A percentile compares a stretch with the other conserved stretches of the same genome.
These are phyloP conservation scores for Drosophila trapezifrons DNA, from an alignment of 1,140 invertebrate genomes.

Conservation along the genomic window DNA sequence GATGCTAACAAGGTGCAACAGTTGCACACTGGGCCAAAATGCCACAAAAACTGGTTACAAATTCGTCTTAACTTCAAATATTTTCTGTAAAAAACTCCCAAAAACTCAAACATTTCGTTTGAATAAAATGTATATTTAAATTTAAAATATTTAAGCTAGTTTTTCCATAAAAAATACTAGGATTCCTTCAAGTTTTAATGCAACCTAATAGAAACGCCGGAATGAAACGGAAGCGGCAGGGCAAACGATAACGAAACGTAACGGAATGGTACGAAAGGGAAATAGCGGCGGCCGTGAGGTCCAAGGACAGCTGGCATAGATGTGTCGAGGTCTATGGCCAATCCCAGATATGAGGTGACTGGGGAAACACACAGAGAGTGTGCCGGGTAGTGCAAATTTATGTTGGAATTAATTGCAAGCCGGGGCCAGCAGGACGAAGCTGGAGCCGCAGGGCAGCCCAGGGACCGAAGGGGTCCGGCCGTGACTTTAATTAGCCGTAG, in stretches of 20 bases:
- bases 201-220: constrained; percentile 1
- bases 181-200: constrained; percentile 8
- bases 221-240: neutral
- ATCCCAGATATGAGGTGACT: constrained; percentile 15
- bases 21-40: constrained; percentile 27
- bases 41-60: too few relatives aligned
- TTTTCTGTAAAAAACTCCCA: too few relatives aligned
- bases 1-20: constrained; percentile 10
- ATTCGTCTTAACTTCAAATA: too few relatives aligned
- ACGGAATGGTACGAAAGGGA: neutral
- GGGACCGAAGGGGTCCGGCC: constrained; percentile 17
- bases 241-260: neutral
- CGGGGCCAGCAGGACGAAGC: too few relatives aligned
- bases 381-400: constrained; percentile 64
- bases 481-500: constrained; percentile 51
- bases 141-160: too few relatives aligned
- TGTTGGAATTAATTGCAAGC: constrained; percentile 70
- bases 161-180: too few relatives aligned
- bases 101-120: too few relatives aligned
- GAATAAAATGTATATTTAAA: too few relatives aligned
- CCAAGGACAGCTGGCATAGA: constrained; percentile 28
- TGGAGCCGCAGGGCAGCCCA: constrained; percentile 15
- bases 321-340: constrained; percentile 8
- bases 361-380: constrained; percentile 3
- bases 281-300: constrained; percentile 1